phyloP scores from a whole-genome alignment of 2,113 vertebrate species.

The Daphoenositta chrysoptera region DNA sequence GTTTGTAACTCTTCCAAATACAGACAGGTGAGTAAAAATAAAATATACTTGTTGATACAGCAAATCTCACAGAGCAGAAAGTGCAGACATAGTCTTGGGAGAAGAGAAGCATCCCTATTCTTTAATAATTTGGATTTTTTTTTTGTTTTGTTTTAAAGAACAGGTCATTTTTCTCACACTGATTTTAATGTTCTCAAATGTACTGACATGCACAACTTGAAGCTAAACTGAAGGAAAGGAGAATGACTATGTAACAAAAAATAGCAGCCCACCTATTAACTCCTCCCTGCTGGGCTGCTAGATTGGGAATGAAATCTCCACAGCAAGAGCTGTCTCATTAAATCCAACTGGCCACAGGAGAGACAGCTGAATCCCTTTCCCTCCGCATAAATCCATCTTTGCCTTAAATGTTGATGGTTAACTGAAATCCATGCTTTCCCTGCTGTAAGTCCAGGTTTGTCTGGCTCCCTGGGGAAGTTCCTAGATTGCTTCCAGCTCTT shows the following conservation, averaged over 20 bases:
- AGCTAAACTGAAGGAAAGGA: neutral
- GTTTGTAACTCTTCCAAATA: neutral
- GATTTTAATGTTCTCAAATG: neutral
- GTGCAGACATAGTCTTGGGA: neutral
- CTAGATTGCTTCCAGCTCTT: constrained; percentile 22
- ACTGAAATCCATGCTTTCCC: neutral
- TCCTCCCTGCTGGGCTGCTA: neutral
- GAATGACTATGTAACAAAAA: neutral
- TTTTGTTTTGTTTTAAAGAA: neutral
- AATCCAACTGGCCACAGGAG: constrained; percentile 23
- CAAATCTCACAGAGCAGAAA: neutral
- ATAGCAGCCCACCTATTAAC: constrained; percentile 17
- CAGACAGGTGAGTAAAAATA: neutral
- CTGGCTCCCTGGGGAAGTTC: constrained; percentile 1
- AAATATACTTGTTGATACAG: neutral
- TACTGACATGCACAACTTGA: neutral
- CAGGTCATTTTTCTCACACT: neutral
- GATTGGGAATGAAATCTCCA: constrained; percentile 29
- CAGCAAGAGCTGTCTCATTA: constrained; percentile 31
- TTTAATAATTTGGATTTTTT: neutral
- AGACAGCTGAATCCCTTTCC: neutral
- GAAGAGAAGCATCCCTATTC: neutral
- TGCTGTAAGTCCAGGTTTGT: neutral
- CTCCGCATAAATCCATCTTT: constrained; percentile 11
- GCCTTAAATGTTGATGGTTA: neutral